These are phyloP conservation scores for Turdus rufiventris DNA, from an alignment of 2,113 vertebrate species.

Conservation along the genomic window DNA sequence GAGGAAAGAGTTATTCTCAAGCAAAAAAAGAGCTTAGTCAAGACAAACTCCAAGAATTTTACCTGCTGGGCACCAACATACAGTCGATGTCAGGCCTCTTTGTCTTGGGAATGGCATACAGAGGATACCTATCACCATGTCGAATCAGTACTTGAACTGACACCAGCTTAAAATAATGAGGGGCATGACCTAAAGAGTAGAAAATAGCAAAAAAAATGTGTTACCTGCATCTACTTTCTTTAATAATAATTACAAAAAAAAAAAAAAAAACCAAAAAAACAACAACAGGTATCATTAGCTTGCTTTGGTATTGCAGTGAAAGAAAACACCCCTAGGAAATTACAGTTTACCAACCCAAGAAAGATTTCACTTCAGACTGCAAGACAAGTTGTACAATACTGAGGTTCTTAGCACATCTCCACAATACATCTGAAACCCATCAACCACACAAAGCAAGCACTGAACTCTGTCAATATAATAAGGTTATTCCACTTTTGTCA, in stretches of 20 bases:
- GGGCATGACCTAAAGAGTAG: slow-evolving; percentile 83
- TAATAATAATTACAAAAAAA: not conserved
- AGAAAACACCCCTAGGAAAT: not conserved
- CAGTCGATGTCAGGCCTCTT: slow-evolving; percentile 94
- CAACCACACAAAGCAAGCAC: not conserved
- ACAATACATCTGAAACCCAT: not conserved
- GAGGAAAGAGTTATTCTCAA: not conserved
- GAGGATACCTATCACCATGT: slow-evolving; percentile 92
- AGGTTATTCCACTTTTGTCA: not conserved
- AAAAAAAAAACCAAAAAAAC: not conserved
- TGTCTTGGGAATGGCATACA: slow-evolving; percentile 94
- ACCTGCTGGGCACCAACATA: slow-evolving; percentile 85
- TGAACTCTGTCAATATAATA: not conserved
- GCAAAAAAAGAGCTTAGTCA: not conserved
- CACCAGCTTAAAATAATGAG: slow-evolving; percentile 88
- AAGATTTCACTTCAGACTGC: not conserved
- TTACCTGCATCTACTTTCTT: not conserved
- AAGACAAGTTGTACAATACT: not conserved
- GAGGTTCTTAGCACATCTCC: not conserved
- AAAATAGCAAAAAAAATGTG: not conserved
- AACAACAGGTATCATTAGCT: not conserved
- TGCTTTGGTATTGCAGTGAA: not conserved
- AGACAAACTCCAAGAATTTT: not conserved
- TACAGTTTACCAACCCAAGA: not conserved
- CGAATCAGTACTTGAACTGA: slow-evolving; percentile 95